Percentiles rank a stretch among this genome's conserved stretches.
These are phyloP conservation scores for Cliona cf. orientalis DNA, from an alignment of 37 sponge, comb jelly and placozoan genomes.

Conservation along the genomic window DNA sequence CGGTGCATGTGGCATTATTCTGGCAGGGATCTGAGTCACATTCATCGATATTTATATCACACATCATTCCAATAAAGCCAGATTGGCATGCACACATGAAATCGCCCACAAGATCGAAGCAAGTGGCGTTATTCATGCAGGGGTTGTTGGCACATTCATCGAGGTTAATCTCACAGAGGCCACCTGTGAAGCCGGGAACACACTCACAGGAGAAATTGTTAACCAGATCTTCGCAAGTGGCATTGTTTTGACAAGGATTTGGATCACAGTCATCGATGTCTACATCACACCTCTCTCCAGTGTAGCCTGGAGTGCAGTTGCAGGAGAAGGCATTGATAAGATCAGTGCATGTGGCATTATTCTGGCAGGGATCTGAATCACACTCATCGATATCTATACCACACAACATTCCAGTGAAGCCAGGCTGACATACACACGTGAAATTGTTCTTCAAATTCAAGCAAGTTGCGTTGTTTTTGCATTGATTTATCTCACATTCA, in stretches of 20 bases:
- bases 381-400: conserved; percentile 46
- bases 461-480: conserved; percentile 44
- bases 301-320: conserved; percentile 31
- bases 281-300: conserved; percentile 3
- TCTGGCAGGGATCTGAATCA: conserved; percentile 24
- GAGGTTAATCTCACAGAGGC: conserved; percentile 26
- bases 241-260: conserved; percentile 36
- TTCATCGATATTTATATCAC: conserved; percentile 36
- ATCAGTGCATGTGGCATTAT: conserved; percentile 40
- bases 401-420: conserved; percentile 57
- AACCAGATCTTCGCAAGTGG: conserved; percentile 20
- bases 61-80: conserved; percentile 40
- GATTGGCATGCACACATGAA: conserved; percentile 57
- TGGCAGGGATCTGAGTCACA: conserved; percentile 43
- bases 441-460: neutral
- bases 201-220: conserved; percentile 24
- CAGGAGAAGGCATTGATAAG: conserved; percentile 43
- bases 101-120: conserved; percentile 1
- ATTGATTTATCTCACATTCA: conserved; percentile 42
- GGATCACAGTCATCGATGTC: conserved; percentile 27
- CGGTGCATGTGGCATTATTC: conserved; percentile 43
- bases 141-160: conserved; percentile 56
- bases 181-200: conserved; percentile 54
- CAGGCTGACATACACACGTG: conserved; percentile 29
- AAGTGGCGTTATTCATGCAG: conserved; percentile 49